Base-by-base conservation (phyloP, 2,797 vertebrate genomes). In the Xenops minutus region DNA sequence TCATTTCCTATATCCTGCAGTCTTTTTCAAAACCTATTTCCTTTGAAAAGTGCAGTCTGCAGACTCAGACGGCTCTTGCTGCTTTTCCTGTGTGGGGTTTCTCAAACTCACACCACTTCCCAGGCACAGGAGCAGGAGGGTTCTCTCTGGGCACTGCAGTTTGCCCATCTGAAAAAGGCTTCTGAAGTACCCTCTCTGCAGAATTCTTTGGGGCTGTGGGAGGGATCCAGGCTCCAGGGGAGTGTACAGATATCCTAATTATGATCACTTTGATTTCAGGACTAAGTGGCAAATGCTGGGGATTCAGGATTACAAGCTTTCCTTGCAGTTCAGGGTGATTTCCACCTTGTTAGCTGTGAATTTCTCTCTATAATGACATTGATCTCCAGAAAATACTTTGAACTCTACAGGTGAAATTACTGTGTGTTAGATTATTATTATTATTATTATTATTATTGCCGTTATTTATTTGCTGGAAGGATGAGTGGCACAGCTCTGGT, bases 1-100 rank as follows among this genome's bases (percentile, higher is more conserved):
- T 88, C 39, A 73, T 80, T 93, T 95, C 96, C 95, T 93, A 61
- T 89, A 72, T 93, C 67, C 71, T 96, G 71, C 63, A 92, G 83
- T 67, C 56, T 89, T 94, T 86, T 93, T 86, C 44, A 94, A 89
- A 96, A 64, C 71, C 30, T 34, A 12, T 75, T 96, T 91, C 68
- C 79, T 72, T 86, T 91, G 76, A 80, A 67, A 82, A 93, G 86
- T 63, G 73, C 16, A 81, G 69, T 43, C 71, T 88, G 29, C 30
- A 21, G 69, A 30, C 64, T 73, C 79, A 71, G 6, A 82, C 32
- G 36, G 27, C 19, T 15, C 16, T 88, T 43, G 49, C 32, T 71
- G 82, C 46, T 41, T 74, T 13, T 26, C 6, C 18, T 56, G 20
- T 55, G n/a, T 30, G 80, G 30, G 71, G 59, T 63, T 94, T 79